Percentiles rank a stretch among this genome's conserved stretches.
These are phyloP conservation scores for Gopherus evgoodei DNA, from an alignment of 2,113 vertebrate genomes.

Conservation along the genomic window DNA sequence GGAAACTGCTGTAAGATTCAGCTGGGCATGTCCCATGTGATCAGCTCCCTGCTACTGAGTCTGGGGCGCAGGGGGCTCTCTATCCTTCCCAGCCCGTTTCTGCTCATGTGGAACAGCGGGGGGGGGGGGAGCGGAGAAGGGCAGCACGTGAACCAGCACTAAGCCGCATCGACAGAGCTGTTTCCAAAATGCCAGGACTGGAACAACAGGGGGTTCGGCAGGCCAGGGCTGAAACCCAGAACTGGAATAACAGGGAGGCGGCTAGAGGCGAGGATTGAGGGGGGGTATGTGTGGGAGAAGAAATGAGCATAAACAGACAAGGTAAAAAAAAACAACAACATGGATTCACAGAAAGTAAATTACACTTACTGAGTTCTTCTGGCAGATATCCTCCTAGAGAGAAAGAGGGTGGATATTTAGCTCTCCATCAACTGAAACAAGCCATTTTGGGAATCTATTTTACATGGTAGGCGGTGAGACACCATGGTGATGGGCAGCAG, in stretches of 20 bases:
- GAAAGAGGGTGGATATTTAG: neutral
- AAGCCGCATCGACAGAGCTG: neutral
- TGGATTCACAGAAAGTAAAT: neutral
- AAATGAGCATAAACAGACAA: neutral
- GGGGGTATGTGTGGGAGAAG: neutral
- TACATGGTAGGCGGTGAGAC: neutral
- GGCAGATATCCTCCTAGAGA: conserved; percentile 75
- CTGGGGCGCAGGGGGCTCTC: neutral
- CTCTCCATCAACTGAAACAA: neutral
- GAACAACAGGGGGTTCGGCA: neutral
- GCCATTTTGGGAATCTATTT: neutral
- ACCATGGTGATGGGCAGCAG: neutral
- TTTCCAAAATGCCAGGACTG: neutral
- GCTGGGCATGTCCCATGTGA: neutral
- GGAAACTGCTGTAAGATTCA: neutral
- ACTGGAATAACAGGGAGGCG: neutral
- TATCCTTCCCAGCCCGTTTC: neutral
- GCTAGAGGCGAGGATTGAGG: neutral
- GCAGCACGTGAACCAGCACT: neutral
- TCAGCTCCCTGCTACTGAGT: neutral
- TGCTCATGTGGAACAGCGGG: neutral
- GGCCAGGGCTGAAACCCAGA: neutral
- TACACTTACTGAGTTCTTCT: conserved; percentile 77
- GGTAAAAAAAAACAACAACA: neutral
- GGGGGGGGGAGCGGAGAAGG: neutral